phyloP scores from a whole-genome alignment of 2,113 vertebrate genomes.

The Nesoenas mayeri region DNA sequence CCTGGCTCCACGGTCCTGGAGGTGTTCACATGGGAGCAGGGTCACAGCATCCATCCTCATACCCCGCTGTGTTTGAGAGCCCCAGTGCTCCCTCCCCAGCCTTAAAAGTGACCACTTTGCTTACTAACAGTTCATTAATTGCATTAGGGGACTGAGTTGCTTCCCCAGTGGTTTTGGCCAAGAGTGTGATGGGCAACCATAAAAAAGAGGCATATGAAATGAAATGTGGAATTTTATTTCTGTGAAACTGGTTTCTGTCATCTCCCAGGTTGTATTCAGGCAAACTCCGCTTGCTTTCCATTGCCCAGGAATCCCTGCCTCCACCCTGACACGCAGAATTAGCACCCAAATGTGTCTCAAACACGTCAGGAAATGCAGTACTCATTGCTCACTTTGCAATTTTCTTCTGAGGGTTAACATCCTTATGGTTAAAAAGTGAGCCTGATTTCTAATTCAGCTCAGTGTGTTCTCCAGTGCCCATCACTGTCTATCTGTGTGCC shows the following conservation, averaged over 20 bases:
- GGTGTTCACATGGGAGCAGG: neutral
- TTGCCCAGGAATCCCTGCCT: neutral
- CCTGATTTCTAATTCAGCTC: neutral
- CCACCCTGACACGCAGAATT: neutral
- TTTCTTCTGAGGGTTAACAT: neutral
- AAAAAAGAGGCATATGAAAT: neutral
- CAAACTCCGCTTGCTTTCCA: neutral
- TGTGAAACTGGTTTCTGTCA: neutral
- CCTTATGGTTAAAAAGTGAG: neutral
- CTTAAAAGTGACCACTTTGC: neutral
- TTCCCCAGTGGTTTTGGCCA: neutral
- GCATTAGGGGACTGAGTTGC: neutral
- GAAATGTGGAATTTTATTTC: neutral
- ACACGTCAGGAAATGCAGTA: neutral
- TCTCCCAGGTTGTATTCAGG: accelerated
- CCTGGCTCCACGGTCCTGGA: accelerated
- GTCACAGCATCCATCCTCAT: neutral
- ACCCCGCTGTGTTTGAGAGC: neutral
- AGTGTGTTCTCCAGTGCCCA: accelerated
- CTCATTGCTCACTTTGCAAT: neutral
- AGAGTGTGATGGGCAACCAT: accelerated
- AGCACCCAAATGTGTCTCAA: neutral
- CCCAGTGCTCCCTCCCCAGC: neutral
- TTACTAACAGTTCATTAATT: neutral
- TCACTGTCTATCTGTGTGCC: neutral